A percentile compares a stretch with the other conserved stretches of the same genome.
phyloP scores from a whole-genome alignment of 2,797 vertebrate species.

The Gobio occitaniae region DNA sequence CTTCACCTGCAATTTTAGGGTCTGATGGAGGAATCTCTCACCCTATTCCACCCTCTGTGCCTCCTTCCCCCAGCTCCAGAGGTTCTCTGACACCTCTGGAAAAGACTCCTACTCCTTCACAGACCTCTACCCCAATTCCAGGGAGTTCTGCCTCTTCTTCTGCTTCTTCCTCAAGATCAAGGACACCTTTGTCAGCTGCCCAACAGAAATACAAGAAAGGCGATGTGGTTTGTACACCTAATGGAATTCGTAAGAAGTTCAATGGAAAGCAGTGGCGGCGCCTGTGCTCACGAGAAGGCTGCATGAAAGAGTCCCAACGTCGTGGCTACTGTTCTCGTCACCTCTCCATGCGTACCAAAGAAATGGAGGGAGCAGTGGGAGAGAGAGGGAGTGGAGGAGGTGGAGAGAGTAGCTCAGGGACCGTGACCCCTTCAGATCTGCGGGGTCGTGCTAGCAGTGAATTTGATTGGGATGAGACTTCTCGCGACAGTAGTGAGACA shows the following conservation, averaged over 20 bases:
- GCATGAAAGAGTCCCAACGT: slow-evolving; percentile 93
- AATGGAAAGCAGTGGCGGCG: slow-evolving; percentile 96
- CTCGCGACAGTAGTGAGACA: slow-evolving; percentile 87
- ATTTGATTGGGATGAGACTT: slow-evolving; percentile 93
- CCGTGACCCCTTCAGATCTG: slow-evolving; percentile 88
- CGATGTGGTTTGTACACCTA: slow-evolving; percentile 91
- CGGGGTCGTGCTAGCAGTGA: slow-evolving; percentile 84
- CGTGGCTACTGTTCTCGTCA: slow-evolving; percentile 92
- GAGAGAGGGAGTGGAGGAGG: slow-evolving; percentile 73
- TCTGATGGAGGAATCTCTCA: slow-evolving; percentile 65
- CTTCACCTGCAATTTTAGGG: slow-evolving; percentile 73
- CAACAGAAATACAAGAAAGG: slow-evolving; percentile 95
- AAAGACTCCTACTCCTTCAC: slow-evolving; percentile 78
- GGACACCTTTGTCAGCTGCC: slow-evolving; percentile 85
- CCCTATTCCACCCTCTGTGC: slow-evolving; percentile 70
- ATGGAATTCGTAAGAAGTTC: slow-evolving; percentile 93
- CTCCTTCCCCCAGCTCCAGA: slow-evolving; percentile 68
- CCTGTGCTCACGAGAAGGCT: slow-evolving; percentile 89
- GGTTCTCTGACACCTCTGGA: slow-evolving; percentile 69
- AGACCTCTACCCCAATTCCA: slow-evolving; percentile 70
- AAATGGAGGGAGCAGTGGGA: slow-evolving; percentile 86
- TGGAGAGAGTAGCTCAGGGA: slow-evolving; percentile 87
- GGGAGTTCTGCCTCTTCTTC: slow-evolving; percentile 72
- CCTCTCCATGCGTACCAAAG: slow-evolving; percentile 92
- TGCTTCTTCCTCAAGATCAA: slow-evolving; percentile 80